phyloP scores from a whole-genome alignment of 1,140 invertebrate species.

The Saccostrea cuccullata region DNA sequence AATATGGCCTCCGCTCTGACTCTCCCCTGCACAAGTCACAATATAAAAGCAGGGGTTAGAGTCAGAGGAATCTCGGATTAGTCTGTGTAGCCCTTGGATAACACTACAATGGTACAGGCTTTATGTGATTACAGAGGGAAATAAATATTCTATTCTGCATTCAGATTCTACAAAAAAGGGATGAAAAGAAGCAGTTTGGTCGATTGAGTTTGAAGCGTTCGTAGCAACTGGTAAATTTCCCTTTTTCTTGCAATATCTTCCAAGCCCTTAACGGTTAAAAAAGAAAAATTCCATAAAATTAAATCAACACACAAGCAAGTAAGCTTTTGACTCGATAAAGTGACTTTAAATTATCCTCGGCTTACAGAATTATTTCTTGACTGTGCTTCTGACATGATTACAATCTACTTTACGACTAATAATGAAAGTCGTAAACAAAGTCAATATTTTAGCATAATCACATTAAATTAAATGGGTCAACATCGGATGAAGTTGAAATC shows the following conservation, averaged over 20 bases:
- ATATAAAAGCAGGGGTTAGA: no score
- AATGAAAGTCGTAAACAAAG: conserved; percentile 40
- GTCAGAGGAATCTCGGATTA: no score
- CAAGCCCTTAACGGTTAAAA: background rate
- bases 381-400: background rate
- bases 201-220: background rate
- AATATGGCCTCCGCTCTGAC: no score
- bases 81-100: no score
- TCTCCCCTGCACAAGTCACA: no score
- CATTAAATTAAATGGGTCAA: background rate
- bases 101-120: no score
- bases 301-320: background rate
- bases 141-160: no score
- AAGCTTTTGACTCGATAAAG: no score
- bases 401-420: conserved; percentile 27
- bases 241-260: background rate
- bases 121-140: no score
- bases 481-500: background rate
- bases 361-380: conserved; percentile 1
- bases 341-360: no score
- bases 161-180: no score
- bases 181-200: no score
- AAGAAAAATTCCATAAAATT: background rate
- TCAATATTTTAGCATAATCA: conserved; percentile 40
- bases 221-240: background rate